Evolutionary conservation across 2,888 invertebrate genomes (phyloP), one percentile per base, ranked within the genome.

Genomic region (Notodonta ziczac): DNA sequence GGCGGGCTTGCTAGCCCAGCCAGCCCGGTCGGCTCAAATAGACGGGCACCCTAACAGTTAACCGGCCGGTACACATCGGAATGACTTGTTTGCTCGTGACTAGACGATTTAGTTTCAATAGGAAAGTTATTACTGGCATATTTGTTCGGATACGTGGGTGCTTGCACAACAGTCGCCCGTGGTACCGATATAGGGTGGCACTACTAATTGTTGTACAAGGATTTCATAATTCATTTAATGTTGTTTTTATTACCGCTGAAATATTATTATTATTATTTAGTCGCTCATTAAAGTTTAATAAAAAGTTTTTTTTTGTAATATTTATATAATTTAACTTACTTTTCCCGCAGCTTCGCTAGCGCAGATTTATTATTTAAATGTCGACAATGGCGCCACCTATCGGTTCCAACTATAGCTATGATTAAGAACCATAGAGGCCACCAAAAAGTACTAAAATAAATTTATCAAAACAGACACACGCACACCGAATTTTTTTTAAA

Each of bases 121-220:
- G 83, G 88, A 90, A 91, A 91, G 91, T 90, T 92, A 91, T 91
- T 90, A 86, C 86, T 69, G 83, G 82, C 85, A 86, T 85, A 87
- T 90, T 88, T 90, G 89, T 91, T 90, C 87, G 86, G 87, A 85
- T 90, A 91, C 90, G 90, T 91, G 88, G 91, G 88, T 80, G 89
- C 86, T 90, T 91, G 89, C 88, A 83, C 86, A 90, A 90, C 77
- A 71, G 81, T 81, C 81, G 85, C 85, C n/a, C 77, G 86, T 85
- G 86, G 82, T 82, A 78, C 66, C 62, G 57, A 61, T 52, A 63
- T 72, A 70, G 74, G 71, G 72, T 72, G 67, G 58, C 58, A 58
- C 60, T 56, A 32, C 61, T 64, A 58, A 66, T 71, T 70, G 61
- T 65, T 57, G 63, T 53, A 24, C 55, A 32, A 13, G 52, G 52